phyloP scores from a whole-genome alignment of 1,140 invertebrate species.

The Reticulitermes speratus region DNA sequence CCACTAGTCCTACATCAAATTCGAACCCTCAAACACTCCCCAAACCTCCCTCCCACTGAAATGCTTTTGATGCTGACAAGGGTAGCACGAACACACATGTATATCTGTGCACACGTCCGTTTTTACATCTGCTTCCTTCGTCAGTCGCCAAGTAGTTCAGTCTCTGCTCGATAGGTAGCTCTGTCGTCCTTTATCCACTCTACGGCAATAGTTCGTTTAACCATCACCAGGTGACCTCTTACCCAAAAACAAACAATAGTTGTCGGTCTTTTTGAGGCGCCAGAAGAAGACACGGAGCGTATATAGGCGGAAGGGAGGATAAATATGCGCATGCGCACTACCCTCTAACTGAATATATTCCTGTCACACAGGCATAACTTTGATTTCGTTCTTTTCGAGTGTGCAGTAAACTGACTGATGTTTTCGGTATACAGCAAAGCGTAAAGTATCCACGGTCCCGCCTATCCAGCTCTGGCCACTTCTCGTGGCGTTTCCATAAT shows the following conservation, averaged over 20 bases:
- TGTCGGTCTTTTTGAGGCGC: no score
- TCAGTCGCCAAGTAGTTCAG: not conserved
- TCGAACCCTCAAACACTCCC: constrained; percentile 18
- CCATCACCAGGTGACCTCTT: not conserved
- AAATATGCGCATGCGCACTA: no score
- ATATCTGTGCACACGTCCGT: not conserved
- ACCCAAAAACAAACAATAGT: not conserved
- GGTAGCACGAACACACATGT: not conserved
- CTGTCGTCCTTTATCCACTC: not conserved
- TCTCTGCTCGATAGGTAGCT: not conserved
- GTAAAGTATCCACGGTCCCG: no score
- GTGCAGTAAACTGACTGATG: no score
- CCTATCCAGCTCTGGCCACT: no score
- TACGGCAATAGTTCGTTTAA: not conserved
- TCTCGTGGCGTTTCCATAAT: no score
- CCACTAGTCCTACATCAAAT: constrained; percentile 20
- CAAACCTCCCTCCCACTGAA: not conserved
- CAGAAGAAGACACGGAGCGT: no score
- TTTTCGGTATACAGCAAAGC: no score
- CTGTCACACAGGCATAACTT: no score
- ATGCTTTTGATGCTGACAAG: constrained; percentile 18
- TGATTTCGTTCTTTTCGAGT: no score
- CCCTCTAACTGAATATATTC: no score
- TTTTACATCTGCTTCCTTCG: not conserved
- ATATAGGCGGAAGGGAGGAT: no score